Percentiles rank a stretch among this genome's conserved stretches.
These are phyloP conservation scores for Solenopsis invicta DNA, from an alignment of 1,140 invertebrate genomes.

Conservation along the genomic window DNA sequence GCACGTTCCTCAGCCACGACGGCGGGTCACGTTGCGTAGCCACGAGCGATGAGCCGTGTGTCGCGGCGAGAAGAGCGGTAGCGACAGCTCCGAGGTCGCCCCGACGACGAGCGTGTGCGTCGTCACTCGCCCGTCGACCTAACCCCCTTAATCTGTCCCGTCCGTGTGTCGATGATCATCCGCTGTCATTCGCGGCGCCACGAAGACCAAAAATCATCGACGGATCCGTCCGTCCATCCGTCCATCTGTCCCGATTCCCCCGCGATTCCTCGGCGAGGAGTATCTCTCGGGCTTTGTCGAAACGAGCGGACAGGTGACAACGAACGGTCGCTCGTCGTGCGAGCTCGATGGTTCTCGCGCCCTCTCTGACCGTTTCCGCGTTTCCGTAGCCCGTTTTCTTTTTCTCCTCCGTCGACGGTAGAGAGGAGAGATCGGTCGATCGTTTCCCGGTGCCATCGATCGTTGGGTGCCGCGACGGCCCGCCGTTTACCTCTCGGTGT, in stretches of 20 bases:
- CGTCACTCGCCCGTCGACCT: conserved; percentile 18
- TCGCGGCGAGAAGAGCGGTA: too few species aligned
- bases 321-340: neutral
- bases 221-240: too few species aligned
- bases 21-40: neutral
- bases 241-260: neutral
- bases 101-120: conserved; percentile 17
- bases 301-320: neutral
- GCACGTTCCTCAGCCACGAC: neutral
- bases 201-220: neutral
- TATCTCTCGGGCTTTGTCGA: too few species aligned
- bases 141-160: conserved; percentile 42
- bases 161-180: conserved; percentile 39
- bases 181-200: neutral
- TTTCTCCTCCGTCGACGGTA: neutral
- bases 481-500: neutral
- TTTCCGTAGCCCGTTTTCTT: neutral
- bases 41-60: too few species aligned
- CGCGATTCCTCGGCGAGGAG: too few species aligned
- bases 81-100: neutral
- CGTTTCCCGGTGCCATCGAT: conserved; percentile 36
- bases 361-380: conserved; percentile 16
- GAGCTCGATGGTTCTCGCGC: conserved; percentile 11
- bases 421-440: conserved; percentile 8
- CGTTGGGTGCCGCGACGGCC: neutral